Conservation (phyloP, 2,113 vertebrate genomes). For the Lamprologus callipterus region DNA sequence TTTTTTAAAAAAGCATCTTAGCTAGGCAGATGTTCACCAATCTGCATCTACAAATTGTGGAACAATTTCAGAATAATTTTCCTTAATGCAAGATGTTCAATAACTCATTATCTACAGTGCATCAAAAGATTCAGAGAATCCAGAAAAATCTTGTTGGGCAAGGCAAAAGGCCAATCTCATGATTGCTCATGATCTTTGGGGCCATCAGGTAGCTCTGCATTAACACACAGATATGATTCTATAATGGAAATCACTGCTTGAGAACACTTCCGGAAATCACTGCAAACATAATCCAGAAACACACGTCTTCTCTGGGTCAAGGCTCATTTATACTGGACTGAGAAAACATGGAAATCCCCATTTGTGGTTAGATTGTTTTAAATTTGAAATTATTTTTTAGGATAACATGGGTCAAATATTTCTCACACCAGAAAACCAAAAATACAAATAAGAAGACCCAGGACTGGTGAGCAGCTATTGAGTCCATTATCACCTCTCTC, state of each 20-base stretch:
- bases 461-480: neutral
- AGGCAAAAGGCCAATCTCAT: neutral
- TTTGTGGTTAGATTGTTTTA: neutral
- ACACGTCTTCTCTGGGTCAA: neutral
- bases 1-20: neutral
- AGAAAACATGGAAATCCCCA: neutral
- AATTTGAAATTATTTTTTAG: neutral
- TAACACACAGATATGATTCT: neutral
- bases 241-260: neutral
- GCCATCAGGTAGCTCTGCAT: neutral
- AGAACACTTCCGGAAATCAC: rapidly evolving
- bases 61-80: neutral
- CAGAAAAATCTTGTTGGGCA: rapidly evolving
- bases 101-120: neutral
- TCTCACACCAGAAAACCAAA: neutral
- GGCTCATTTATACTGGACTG: neutral
- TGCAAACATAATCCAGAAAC: neutral
- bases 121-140: neutral
- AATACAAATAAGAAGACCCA: neutral
- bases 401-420: neutral
- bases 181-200: neutral
- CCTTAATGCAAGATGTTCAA: neutral
- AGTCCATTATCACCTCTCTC: neutral
- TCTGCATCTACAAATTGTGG: neutral
- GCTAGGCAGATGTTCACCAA: neutral